Percentiles rank a stretch among this genome's conserved stretches.
Conservation (phyloP, 2,888 invertebrate genomes). For the Catocala fraxini region DNA sequence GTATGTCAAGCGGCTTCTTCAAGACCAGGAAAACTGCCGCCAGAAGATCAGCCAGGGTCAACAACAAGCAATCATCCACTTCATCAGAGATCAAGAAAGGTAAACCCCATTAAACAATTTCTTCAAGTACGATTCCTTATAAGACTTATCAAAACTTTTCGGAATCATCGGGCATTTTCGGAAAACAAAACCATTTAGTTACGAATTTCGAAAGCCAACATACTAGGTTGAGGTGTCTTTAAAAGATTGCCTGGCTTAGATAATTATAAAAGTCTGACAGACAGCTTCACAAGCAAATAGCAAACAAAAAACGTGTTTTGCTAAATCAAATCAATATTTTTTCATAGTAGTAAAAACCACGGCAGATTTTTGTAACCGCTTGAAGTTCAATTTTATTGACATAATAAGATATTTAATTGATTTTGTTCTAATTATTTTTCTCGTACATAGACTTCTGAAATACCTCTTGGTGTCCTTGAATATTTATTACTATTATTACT, state of each 20-base stretch:
- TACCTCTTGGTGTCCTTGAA: no score
- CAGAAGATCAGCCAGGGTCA: slow-evolving; percentile 92
- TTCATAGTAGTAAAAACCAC: slow-evolving; percentile 25
- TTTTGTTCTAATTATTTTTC: slow-evolving; percentile 6
- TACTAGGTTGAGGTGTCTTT: no score
- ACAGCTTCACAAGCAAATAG: not conserved
- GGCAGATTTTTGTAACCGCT: slow-evolving; percentile 13
- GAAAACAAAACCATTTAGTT: no score
- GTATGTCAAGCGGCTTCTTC: slow-evolving; percentile 89
- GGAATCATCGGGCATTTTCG: no score
- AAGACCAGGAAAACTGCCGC: slow-evolving; percentile 92
- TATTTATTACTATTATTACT: no score
- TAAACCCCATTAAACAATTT: slow-evolving; percentile 32
- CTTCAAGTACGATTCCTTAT: no score
- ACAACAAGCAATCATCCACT: slow-evolving; percentile 83
- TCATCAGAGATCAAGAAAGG: slow-evolving; percentile 83
- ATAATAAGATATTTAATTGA: slow-evolving; percentile 41
- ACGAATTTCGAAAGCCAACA: no score
- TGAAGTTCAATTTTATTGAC: slow-evolving; percentile 15
- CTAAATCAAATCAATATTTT: slow-evolving; percentile 38
- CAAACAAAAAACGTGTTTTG: slow-evolving; percentile 13
- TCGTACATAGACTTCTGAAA: not conserved
- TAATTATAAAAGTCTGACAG: not conserved
- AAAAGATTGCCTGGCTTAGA: no score
- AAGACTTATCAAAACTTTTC: no score